phyloP scores from a whole-genome alignment of 2,113 vertebrate genomes.

The Pristiophorus japonicus region DNA sequence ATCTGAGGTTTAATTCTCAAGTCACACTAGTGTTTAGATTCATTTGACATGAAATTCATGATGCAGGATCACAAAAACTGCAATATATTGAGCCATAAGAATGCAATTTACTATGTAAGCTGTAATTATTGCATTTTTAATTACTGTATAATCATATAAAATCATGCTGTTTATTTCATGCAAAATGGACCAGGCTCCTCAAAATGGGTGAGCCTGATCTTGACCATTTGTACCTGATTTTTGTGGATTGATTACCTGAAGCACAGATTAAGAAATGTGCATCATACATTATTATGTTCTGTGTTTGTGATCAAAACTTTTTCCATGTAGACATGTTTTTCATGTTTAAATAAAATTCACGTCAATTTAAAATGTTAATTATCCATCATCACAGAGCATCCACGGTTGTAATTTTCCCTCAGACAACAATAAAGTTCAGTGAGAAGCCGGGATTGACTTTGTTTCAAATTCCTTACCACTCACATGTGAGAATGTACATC shows the following conservation, averaged over 20 bases:
- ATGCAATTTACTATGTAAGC: not conserved
- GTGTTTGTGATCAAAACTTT: not conserved
- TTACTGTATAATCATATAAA: not conserved
- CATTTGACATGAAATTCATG: not conserved
- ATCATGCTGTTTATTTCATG: not conserved
- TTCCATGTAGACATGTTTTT: not conserved
- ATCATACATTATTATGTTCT: not conserved
- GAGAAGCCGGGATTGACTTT: not conserved
- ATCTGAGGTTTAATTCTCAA: too few relatives aligned
- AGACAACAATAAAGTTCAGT: not conserved
- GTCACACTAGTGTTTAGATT: not conserved
- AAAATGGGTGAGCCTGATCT: not conserved
- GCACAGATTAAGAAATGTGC: not conserved
- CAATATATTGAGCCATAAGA: not conserved
- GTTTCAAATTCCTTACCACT: not conserved
- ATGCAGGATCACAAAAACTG: not conserved
- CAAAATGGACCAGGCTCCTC: not conserved
- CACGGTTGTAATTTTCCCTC: not conserved
- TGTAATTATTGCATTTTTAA: not conserved
- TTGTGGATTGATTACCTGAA: not conserved
- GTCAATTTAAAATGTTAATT: not conserved
- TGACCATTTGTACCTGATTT: not conserved
- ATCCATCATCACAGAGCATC: not conserved
- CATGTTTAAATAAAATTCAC: not conserved
- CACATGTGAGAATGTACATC: not conserved